These are phyloP conservation scores for Paedocypris sp. DNA, from an alignment of 2,113 vertebrate species.

Conservation along the genomic window DNA sequence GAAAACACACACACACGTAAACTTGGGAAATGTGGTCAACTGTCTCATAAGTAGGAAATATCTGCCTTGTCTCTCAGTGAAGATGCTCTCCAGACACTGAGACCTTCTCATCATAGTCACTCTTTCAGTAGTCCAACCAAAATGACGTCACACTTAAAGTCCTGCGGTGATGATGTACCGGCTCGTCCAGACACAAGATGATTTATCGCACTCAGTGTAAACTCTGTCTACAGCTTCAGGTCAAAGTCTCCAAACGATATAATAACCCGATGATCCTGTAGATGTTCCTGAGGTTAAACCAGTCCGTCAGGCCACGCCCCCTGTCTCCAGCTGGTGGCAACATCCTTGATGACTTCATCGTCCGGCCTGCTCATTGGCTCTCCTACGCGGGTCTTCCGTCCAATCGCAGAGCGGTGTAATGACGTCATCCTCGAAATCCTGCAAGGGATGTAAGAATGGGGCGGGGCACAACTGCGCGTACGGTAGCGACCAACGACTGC, in stretches of 20 bases:
- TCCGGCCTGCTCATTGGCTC: slow-evolving; percentile 52
- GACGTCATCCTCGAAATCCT: slow-evolving; percentile 55
- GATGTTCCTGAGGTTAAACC: slow-evolving; percentile 59
- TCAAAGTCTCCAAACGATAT: too few species aligned
- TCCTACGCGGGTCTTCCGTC: slow-evolving; percentile 32
- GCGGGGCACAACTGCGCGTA: slow-evolving; percentile 43
- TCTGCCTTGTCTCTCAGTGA: too few species aligned
- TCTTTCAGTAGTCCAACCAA: too few species aligned
- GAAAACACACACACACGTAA: too few species aligned
- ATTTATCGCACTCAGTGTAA: background rate
- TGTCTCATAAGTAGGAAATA: too few species aligned
- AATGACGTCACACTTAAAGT: too few species aligned
- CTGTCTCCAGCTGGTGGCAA: slow-evolving; percentile 73
- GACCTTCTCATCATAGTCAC: too few species aligned
- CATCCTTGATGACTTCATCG: slow-evolving; percentile 69
- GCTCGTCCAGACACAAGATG: too few species aligned
- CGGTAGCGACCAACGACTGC: slow-evolving; percentile 43
- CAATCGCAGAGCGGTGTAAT: slow-evolving; percentile 51
- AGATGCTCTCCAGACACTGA: too few species aligned
- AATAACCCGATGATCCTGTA: too few species aligned
- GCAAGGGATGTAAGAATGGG: slow-evolving; percentile 45
- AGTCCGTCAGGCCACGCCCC: slow-evolving; percentile 65
- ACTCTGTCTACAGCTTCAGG: background rate
- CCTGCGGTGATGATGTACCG: too few species aligned
- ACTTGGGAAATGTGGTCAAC: too few species aligned